Base-by-base conservation (phyloP, 37 sponge, comb jelly and placozoan species). In the Oscarella lobularis region DNA sequence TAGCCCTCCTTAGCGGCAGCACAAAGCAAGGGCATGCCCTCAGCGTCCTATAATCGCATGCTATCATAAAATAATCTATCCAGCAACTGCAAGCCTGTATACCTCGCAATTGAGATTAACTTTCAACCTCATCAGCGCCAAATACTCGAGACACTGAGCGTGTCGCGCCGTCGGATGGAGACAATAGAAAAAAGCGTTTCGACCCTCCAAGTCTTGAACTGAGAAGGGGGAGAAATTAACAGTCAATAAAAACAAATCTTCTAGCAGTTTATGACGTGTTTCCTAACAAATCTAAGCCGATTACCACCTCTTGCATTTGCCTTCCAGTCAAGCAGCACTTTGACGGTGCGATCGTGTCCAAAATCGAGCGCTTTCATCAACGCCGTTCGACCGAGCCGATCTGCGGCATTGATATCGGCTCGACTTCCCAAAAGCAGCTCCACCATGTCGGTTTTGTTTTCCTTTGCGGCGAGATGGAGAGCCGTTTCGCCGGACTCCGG, bases 261-360 rank as follows among this genome's bases (percentile, higher is more conserved):
- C n/a, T n/a, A n/a, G n/a, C n/a, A n/a, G n/a, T n/a, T n/a, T n/a
- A n/a, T n/a, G n/a, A n/a, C n/a, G n/a, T n/a, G n/a, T n/a, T n/a
- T n/a, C n/a, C n/a, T n/a, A n/a, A n/a, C n/a, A n/a, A n/a, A n/a
- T n/a, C n/a, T n/a, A n/a, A n/a, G n/a, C n/a, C n/a, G n/a, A n/a
- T n/a, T n/a, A n/a, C n/a, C n/a, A n/a, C n/a, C n/a, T n/a, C n/a
- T n/a, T n/a, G n/a, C n/a, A n/a, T n/a, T n/a, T n/a, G n/a, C n/a
- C n/a, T n/a, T n/a, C n/a, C n/a, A n/a, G n/a, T n/a, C n/a, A n/a
- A 90, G 83, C 35, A 94, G 83, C 30, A 68, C 35, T 41, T 90
- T 82, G 32, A 94, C 81, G 2, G 83, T 75, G 72, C 90, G 93
- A n/a, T 87, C 31, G 73, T 94, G 95, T 33, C 95, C 95, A 55